Evolutionary conservation across 1,140 invertebrate genomes (phyloP).

Genomic region (Pogonus chalceus): DNA sequence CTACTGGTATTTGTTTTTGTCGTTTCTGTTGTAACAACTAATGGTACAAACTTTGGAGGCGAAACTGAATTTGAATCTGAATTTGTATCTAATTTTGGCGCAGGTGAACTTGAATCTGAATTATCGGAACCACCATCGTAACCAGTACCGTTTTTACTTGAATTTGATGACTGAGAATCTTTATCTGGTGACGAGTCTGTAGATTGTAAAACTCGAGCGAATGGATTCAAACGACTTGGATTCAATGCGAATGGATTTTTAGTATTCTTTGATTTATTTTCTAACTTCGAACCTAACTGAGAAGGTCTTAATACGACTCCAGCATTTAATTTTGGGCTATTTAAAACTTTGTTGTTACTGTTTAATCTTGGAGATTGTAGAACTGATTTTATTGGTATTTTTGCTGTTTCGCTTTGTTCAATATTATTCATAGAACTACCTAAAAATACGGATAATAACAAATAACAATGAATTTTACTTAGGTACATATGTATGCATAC

Average conservation of each 20-base stretch:
- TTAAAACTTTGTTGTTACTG: slow-evolving; percentile 10
- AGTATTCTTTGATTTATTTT: slow-evolving; percentile 1
- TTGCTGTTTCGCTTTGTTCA: slow-evolving; percentile 17
- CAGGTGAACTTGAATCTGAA: slow-evolving; percentile 18
- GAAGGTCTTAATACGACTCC: slow-evolving; percentile 18
- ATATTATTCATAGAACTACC: not conserved
- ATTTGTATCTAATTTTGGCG: not conserved
- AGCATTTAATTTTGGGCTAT: slow-evolving; percentile 8
- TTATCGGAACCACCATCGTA: slow-evolving; percentile 18
- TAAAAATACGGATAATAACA: slow-evolving; percentile 16
- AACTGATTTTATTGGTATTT: slow-evolving; percentile 23
- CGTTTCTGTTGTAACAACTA: slow-evolving; percentile 9
- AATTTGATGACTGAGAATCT: slow-evolving; percentile 7
- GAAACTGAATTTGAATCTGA: not conserved
- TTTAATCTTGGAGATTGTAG: slow-evolving; percentile 12
- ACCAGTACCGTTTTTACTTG: slow-evolving; percentile 16
- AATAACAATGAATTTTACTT: slow-evolving; percentile 7
- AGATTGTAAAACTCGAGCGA: slow-evolving; percentile 14
- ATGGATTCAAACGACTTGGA: slow-evolving; percentile 29
- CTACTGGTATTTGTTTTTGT: slow-evolving; percentile 11
- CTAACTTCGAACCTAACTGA: slow-evolving; percentile 10
- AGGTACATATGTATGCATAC: slow-evolving; percentile 8
- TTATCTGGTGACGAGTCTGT: not conserved
- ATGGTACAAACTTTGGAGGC: slow-evolving; percentile 30
- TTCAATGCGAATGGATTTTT: slow-evolving; percentile 20